phyloP scores from a whole-genome alignment of 2,888 invertebrate genomes.

The Priocnemis perturbator region DNA sequence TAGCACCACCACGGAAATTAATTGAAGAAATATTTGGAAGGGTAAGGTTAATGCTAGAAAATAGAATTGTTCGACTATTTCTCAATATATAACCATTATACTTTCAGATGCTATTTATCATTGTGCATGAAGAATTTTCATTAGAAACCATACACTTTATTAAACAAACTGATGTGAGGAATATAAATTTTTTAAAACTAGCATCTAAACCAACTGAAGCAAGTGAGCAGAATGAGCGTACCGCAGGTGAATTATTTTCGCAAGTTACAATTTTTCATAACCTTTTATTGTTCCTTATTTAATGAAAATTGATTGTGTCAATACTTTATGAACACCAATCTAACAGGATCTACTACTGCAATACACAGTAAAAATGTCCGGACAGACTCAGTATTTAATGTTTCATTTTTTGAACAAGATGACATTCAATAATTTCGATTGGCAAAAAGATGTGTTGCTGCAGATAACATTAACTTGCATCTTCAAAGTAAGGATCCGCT shows the following conservation, averaged over 20 bases:
- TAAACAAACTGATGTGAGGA: slow-evolving; percentile 54
- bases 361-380: neutral
- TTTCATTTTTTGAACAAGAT: slow-evolving; percentile 2
- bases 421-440: neutral
- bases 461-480: slow-evolving; percentile 26
- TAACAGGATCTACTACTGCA: neutral
- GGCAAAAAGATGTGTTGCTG: neutral
- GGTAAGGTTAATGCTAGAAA: slow-evolving; percentile 41
- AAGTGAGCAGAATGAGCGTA: slow-evolving; percentile 1
- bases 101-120: slow-evolving; percentile 62
- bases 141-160: slow-evolving; percentile 58
- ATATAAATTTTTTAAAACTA: slow-evolving; percentile 52
- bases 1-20: slow-evolving; percentile 44
- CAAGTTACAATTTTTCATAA: too few species aligned
- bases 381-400: neutral
- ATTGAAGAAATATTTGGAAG: slow-evolving; percentile 55
- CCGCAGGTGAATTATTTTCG: neutral
- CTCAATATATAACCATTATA: neutral
- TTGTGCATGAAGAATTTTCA: slow-evolving; percentile 64
- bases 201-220: slow-evolving; percentile 14
- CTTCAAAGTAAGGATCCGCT: slow-evolving; percentile 73
- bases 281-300: too few species aligned
- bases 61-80: neutral
- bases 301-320: neutral
- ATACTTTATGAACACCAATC: neutral